A percentile compares a stretch with the other conserved stretches of the same genome.
Evolutionary conservation across 2,888 invertebrate genomes (phyloP).

Genomic region (Alcis repandata): DNA sequence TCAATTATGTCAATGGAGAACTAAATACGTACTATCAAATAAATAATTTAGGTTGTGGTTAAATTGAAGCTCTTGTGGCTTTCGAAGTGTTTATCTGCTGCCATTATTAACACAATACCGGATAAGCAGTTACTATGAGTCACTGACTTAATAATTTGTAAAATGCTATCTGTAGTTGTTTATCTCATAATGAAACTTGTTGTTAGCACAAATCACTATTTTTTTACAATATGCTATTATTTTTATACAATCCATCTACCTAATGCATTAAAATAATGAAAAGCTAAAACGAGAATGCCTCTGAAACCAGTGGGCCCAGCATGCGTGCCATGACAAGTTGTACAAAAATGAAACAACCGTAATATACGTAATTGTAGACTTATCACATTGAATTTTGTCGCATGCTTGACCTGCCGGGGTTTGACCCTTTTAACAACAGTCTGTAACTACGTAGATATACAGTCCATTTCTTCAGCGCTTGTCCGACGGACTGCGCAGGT

Average conservation of each 20-base stretch:
- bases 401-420: constrained; percentile 25
- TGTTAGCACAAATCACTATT: constrained; percentile 44
- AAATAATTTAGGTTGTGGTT: not conserved
- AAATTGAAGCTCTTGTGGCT: not conserved
- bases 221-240: constrained; percentile 44
- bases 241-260: constrained; percentile 45
- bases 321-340: not conserved
- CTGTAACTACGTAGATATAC: constrained; percentile 79
- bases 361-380: constrained; percentile 1
- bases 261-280: constrained; percentile 51
- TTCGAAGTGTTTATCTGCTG: constrained; percentile 9
- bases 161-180: constrained; percentile 39
- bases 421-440: constrained; percentile 66
- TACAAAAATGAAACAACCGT: not conserved
- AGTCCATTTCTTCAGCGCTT: constrained; percentile 70
- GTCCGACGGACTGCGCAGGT: constrained; percentile 64
- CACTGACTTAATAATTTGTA: constrained; percentile 32
- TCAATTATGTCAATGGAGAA: not conserved
- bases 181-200: constrained; percentile 42
- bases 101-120: constrained; percentile 26
- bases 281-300: constrained; percentile 46
- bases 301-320: constrained; percentile 23
- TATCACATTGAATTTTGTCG: not conserved
- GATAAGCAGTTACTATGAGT: constrained; percentile 35
- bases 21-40: not conserved